These are phyloP conservation scores for Aphaenogaster ashmeadi DNA, from an alignment of 1,140 invertebrate species.

Conservation along the genomic window DNA sequence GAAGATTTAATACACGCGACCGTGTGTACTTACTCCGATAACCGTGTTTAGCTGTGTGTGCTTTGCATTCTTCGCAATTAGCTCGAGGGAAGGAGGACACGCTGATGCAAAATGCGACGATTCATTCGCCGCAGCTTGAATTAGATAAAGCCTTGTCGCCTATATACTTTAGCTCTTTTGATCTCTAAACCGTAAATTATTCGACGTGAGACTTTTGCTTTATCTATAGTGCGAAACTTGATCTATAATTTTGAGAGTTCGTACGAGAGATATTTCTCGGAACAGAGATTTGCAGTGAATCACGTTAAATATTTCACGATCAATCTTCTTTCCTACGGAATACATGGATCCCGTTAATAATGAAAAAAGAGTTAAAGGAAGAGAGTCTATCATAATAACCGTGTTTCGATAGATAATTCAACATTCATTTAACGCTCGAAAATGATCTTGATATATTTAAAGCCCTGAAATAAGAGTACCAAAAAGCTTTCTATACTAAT, in stretches of 20 bases:
- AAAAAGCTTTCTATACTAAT: neutral
- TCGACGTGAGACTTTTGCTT: neutral
- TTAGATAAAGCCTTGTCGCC: slow-evolving; percentile 34
- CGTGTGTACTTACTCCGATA: slow-evolving; percentile 16
- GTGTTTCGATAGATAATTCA: neutral
- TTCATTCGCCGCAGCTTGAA: slow-evolving; percentile 9
- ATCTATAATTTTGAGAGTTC: neutral
- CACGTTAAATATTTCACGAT: neutral
- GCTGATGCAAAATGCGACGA: neutral
- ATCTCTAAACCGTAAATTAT: slow-evolving; percentile 12
- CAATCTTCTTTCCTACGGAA: neutral
- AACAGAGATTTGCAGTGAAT: neutral
- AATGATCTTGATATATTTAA: neutral
- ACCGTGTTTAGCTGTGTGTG: slow-evolving; percentile 26
- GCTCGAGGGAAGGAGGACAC: neutral
- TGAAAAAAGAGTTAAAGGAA: neutral
- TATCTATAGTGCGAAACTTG: neutral
- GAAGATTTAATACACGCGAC: slow-evolving; percentile 16
- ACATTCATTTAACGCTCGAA: neutral
- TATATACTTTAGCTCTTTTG: neutral
- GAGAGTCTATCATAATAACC: neutral
- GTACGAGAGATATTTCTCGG: neutral
- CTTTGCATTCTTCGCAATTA: slow-evolving; percentile 52
- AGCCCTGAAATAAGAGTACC: neutral
- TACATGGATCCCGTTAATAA: neutral